Percentiles rank a stretch among this genome's conserved stretches.
Evolutionary conservation across 2,888 invertebrate genomes (phyloP).

Genomic region (Mesoligia furuncula): DNA sequence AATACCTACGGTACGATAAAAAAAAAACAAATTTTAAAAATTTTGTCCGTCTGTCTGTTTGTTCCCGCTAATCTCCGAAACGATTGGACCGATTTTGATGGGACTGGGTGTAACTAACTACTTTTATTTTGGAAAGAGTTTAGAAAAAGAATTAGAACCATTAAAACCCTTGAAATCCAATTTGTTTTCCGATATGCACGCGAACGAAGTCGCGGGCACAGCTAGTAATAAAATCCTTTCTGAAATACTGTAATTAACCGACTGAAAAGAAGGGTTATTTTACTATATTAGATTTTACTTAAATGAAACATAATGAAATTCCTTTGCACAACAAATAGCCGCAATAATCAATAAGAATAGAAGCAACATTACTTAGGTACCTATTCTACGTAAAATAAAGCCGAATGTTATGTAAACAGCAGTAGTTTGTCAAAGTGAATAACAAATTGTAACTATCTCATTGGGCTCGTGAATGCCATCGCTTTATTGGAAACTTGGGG

Average conservation of each 20-base stretch:
- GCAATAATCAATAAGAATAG: not conserved
- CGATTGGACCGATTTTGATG: too few species aligned
- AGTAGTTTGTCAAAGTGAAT: constrained; percentile 40
- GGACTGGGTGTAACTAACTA: too few species aligned
- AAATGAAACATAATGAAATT: not conserved
- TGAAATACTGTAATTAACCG: not conserved
- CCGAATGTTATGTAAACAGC: constrained; percentile 33
- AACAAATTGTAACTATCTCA: constrained; percentile 27
- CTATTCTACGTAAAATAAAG: constrained; percentile 18
- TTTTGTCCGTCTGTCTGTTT: too few species aligned
- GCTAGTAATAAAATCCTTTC: not conserved
- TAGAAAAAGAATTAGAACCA: too few species aligned
- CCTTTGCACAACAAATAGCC: not conserved
- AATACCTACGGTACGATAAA: too few species aligned
- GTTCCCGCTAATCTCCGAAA: too few species aligned
- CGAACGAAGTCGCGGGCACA: too few species aligned
- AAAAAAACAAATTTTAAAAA: too few species aligned
- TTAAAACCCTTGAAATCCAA: too few species aligned
- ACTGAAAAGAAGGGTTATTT: not conserved
- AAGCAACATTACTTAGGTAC: not conserved
- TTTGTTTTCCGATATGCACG: too few species aligned
- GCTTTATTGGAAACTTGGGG: constrained; percentile 53
- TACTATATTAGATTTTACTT: not conserved
- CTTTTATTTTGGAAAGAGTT: too few species aligned
- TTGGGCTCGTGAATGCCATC: constrained; percentile 29